Percentiles rank a stretch among this genome's conserved stretches.
Conservation (phyloP, 1,140 invertebrate genomes). For the Condylostylus longicornis region DNA sequence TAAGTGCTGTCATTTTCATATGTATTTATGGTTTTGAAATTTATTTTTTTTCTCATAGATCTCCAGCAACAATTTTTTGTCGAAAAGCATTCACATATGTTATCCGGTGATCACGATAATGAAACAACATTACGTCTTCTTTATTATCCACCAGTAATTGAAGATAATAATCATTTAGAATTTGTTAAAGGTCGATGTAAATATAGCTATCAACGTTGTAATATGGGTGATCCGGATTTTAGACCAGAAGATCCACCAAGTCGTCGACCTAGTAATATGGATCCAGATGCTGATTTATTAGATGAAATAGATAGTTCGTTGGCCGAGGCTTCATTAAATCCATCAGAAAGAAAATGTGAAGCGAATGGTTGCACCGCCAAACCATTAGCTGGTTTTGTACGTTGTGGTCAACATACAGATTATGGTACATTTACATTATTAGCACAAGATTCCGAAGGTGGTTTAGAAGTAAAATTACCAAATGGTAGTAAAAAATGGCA, state of each 20-base stretch:
- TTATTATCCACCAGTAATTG: constrained; percentile 46
- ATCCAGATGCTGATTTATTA: constrained; percentile 13
- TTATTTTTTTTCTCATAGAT: constrained; percentile 11
- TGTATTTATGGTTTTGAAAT: neutral
- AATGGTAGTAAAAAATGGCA: constrained; percentile 54
- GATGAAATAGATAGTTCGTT: constrained; percentile 18
- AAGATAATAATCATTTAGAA: constrained; percentile 34
- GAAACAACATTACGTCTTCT: constrained; percentile 49
- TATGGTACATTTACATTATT: constrained; percentile 59
- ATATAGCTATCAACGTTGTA: constrained; percentile 30
- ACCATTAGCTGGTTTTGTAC: constrained; percentile 35
- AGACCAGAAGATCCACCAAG: constrained; percentile 20
- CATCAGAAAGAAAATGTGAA: constrained; percentile 5
- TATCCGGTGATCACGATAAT: constrained; percentile 42
- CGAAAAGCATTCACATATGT: constrained; percentile 46
- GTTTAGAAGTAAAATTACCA: constrained; percentile 43
- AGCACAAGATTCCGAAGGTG: constrained; percentile 50
- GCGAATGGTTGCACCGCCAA: constrained; percentile 9
- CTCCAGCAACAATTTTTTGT: constrained; percentile 35
- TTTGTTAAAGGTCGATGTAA: constrained; percentile 27
- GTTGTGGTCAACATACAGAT: constrained; percentile 55
- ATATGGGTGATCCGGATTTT: constrained; percentile 28
- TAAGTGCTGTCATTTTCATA: constrained; percentile 13
- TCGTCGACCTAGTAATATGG: too few relatives aligned
- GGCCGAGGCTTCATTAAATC: constrained; percentile 6